Percentiles rank a stretch among this genome's conserved stretches.
phyloP scores from a whole-genome alignment of 2,113 vertebrate species.

The Ceyx melanurus region DNA sequence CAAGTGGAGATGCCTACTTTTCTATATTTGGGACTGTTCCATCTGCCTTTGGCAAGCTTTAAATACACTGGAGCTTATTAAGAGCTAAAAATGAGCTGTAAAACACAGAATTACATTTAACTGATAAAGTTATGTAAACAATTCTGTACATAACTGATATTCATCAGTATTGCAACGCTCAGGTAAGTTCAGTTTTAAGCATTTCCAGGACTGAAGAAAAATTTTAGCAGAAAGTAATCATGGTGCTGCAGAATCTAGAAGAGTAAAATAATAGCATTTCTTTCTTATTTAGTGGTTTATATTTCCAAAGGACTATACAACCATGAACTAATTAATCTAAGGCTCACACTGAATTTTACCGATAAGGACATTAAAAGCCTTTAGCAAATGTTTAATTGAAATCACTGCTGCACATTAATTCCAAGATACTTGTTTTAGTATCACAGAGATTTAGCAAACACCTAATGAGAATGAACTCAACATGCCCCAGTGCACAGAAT shows the following conservation, averaged over 20 bases:
- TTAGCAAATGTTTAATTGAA: constrained; percentile 49
- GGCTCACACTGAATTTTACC: constrained; percentile 20
- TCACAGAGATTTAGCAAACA: neutral
- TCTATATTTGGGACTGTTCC: neutral
- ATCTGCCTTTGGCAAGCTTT: neutral
- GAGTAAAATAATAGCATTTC: neutral
- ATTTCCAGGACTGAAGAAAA: neutral
- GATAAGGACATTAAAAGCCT: constrained; percentile 46
- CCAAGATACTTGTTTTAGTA: constrained; percentile 4
- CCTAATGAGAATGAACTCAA: neutral
- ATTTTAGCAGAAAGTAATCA: neutral
- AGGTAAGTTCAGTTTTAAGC: neutral
- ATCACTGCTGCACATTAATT: neutral
- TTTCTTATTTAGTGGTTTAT: constrained; percentile 18
- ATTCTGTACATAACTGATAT: neutral
- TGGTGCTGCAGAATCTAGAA: neutral
- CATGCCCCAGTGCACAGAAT: neutral
- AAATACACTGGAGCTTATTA: neutral
- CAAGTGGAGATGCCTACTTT: neutral
- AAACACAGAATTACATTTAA: neutral
- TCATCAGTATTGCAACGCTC: neutral
- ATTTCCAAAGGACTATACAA: constrained; percentile 21
- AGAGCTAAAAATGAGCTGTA: neutral
- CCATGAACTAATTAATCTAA: constrained; percentile 41
- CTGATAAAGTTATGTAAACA: neutral